Evolutionary conservation across 2,888 invertebrate species (phyloP).

Genomic region (Apoda limacodes): DNA sequence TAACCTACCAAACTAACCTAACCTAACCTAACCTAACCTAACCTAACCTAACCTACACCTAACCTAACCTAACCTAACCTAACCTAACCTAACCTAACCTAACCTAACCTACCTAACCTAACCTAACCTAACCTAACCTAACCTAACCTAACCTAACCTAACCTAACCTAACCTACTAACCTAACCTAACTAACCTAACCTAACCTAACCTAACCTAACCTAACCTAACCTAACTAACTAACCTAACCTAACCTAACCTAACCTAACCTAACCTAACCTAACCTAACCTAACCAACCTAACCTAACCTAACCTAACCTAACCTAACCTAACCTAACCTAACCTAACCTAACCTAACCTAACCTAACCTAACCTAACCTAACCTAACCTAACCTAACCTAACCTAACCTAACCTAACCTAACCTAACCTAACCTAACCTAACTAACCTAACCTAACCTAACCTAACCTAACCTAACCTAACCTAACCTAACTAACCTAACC

Average conservation of each 20-base stretch:
- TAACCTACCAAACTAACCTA: slow-evolving; percentile 21
- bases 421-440: background rate
- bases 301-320: slow-evolving; percentile 13
- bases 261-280: slow-evolving; percentile 14
- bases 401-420: slow-evolving; percentile 1
- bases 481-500: slow-evolving; percentile 13
- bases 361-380: slow-evolving; percentile 15
- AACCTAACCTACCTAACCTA: slow-evolving; percentile 25
- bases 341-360: slow-evolving; percentile 14
- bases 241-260: slow-evolving; percentile 11
- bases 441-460: background rate
- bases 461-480: too few species aligned
- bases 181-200: slow-evolving; percentile 10
- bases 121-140: slow-evolving; percentile 17
- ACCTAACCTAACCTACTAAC: slow-evolving; percentile 8
- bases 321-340: slow-evolving; percentile 15
- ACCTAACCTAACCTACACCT: slow-evolving; percentile 25
- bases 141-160: slow-evolving; percentile 1
- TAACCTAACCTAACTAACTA: slow-evolving; percentile 13
- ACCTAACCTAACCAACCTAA: slow-evolving; percentile 14
- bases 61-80: slow-evolving; percentile 24
- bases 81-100: slow-evolving; percentile 25
- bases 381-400: slow-evolving; percentile 12
- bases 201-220: slow-evolving; percentile 11
- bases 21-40: slow-evolving; percentile 24